Conservation (phyloP, 2,797 vertebrate genomes). For the Parauchenoglanis punctatus region DNA sequence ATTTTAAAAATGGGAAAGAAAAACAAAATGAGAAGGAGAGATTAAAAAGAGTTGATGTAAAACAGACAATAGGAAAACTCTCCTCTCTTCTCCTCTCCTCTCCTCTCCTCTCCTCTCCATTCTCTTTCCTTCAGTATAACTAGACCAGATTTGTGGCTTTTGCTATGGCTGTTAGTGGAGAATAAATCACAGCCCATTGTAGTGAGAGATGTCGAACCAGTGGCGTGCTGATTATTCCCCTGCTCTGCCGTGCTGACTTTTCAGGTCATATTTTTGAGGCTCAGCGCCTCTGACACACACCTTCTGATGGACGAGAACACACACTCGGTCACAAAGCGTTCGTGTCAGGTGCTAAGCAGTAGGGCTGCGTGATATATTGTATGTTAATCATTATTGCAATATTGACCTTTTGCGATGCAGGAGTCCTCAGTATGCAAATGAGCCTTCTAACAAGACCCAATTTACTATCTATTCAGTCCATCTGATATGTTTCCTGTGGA, state of each 20-base stretch:
- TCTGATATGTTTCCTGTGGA: background rate
- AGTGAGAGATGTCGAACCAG: constrained; percentile 58
- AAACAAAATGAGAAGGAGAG: background rate
- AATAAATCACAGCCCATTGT: constrained; percentile 64
- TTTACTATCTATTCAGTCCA: constrained; percentile 1
- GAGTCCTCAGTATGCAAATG: constrained; percentile 18
- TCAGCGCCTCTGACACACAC: constrained; percentile 55
- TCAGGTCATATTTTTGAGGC: constrained; percentile 58
- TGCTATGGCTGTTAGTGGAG: constrained; percentile 47
- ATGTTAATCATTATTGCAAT: background rate
- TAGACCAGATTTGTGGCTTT: background rate
- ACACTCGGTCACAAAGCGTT: constrained; percentile 15
- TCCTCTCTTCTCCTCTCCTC: background rate
- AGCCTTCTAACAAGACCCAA: constrained; percentile 23
- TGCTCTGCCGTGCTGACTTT: constrained; percentile 52
- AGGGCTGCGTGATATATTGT: constrained; percentile 24
- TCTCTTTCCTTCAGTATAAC: background rate
- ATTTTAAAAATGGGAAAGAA: background rate
- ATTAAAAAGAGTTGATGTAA: background rate
- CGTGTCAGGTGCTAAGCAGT: constrained; percentile 16
- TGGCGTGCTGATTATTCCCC: constrained; percentile 53
- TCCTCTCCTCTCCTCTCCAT: background rate
- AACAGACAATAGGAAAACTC: background rate
- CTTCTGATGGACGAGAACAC: constrained; percentile 40
- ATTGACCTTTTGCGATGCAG: constrained; percentile 20